phyloP scores from a whole-genome alignment of 2,888 invertebrate species.

The Piscicola geometra region DNA sequence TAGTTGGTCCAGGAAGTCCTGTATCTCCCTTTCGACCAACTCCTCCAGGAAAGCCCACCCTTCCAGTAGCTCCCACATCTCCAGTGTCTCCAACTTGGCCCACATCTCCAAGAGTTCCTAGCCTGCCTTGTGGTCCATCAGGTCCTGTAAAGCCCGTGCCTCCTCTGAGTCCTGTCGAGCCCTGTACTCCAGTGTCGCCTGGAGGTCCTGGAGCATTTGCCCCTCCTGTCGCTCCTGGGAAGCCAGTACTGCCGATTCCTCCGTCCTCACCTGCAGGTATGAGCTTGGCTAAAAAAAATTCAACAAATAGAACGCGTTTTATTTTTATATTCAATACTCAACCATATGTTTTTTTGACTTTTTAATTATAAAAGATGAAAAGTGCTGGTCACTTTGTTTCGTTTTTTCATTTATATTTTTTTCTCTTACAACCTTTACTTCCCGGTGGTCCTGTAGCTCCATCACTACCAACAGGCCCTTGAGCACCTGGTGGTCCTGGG shows the following conservation, averaged over 20 bases:
- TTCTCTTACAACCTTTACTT: neutral
- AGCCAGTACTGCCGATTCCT: neutral
- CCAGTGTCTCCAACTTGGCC: slow-evolving; percentile 34
- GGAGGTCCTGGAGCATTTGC: slow-evolving; percentile 29
- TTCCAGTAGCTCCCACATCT: slow-evolving; percentile 26
- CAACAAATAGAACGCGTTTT: neutral
- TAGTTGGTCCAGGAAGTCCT: slow-evolving; percentile 18
- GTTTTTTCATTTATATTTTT: no score
- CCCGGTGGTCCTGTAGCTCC: slow-evolving; percentile 17
- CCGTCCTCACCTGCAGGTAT: slow-evolving; percentile 1
- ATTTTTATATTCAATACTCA: neutral
- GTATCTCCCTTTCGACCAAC: slow-evolving; percentile 23
- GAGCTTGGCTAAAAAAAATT: neutral
- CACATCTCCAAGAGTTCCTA: slow-evolving; percentile 37
- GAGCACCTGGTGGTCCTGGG: slow-evolving; percentile 18
- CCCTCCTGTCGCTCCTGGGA: neutral
- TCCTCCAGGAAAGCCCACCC: neutral
- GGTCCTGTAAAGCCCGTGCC: slow-evolving; percentile 37
- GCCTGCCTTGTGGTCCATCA: slow-evolving; percentile 35
- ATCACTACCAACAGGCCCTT: neutral
- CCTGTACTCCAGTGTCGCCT: slow-evolving; percentile 26
- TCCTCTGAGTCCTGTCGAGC: slow-evolving; percentile 37
- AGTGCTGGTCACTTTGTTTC: no score
- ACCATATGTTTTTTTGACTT: neutral
- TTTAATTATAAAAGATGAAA: no score